These are phyloP conservation scores for Phalacrocorax brasilianus DNA, from an alignment of 2,113 vertebrate genomes.

Conservation along the genomic window DNA sequence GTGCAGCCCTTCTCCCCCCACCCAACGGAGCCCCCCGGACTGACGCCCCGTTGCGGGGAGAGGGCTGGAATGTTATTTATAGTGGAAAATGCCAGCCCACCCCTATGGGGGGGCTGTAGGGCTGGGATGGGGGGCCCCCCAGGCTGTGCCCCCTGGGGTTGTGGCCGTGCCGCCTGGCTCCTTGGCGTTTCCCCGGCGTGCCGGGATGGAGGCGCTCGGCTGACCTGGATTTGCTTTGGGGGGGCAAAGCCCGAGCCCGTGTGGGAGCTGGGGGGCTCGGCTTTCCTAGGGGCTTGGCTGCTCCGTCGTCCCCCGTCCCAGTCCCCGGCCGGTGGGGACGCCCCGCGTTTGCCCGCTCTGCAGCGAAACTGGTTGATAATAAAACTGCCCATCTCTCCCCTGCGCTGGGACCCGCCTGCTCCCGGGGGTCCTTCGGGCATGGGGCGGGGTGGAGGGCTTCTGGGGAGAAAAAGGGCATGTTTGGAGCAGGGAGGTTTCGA, in stretches of 20 bases:
- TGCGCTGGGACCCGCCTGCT: not conserved
- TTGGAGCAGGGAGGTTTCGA: not conserved
- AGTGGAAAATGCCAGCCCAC: not conserved
- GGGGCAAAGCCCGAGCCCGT: not conserved
- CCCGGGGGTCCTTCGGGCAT: accelerated
- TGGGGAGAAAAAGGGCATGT: not conserved
- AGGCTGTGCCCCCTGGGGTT: accelerated
- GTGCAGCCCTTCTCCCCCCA: not conserved
- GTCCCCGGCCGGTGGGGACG: not conserved
- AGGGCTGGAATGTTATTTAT: not conserved
- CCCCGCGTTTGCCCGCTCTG: not conserved
- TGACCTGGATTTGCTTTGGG: not conserved
- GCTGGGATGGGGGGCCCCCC: not conserved
- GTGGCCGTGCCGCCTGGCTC: not conserved
- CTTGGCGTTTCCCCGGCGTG: not conserved
- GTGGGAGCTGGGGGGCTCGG: not conserved
- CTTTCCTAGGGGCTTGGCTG: not conserved
- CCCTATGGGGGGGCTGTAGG: not conserved
- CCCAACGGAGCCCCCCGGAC: not conserved
- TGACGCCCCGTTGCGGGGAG: not conserved
- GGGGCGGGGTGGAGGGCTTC: not conserved
- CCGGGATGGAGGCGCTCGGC: not conserved
- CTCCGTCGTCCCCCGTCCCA: not conserved
- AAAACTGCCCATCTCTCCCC: not conserved
- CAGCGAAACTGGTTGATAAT: not conserved